Evolutionary conservation across 2,797 vertebrate species (phyloP).

Genomic region (Macropus fuliginosus): DNA sequence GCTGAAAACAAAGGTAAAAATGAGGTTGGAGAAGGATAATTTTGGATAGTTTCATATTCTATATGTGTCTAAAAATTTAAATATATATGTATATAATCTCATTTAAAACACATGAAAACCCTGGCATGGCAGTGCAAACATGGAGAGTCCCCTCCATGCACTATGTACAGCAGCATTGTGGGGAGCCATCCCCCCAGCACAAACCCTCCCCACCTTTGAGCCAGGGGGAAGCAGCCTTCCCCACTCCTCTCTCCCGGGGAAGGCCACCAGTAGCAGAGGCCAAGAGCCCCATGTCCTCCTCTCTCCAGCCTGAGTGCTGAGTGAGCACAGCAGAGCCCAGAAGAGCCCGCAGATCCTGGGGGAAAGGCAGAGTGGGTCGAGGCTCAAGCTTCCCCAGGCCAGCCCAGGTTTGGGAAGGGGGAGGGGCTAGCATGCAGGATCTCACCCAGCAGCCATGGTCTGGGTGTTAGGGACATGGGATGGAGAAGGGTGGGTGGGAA

Average conservation of each 20-base stretch:
- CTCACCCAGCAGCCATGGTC: neutral
- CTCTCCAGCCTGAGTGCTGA: neutral
- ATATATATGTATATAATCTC: constrained; percentile 67
- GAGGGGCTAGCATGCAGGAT: neutral
- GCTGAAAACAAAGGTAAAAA: neutral
- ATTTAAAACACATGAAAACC: constrained; percentile 84
- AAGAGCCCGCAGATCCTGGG: neutral
- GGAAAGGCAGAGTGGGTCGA: too few relatives aligned
- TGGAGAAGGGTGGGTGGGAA: neutral
- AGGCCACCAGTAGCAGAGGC: neutral
- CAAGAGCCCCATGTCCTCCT: neutral
- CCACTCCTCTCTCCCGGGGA: neutral
- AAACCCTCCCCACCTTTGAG: neutral
- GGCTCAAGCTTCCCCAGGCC: neutral
- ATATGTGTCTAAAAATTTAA: constrained; percentile 45
- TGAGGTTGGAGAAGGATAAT: neutral
- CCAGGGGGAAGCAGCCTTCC: too few relatives aligned
- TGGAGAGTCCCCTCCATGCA: neutral
- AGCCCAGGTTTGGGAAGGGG: neutral
- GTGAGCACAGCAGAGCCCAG: neutral
- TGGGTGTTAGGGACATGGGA: neutral
- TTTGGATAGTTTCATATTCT: constrained; percentile 14
- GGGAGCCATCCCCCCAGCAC: neutral
- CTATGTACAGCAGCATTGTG: neutral
- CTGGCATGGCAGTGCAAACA: constrained; percentile 89